Conservation (phyloP, 2,888 invertebrate genomes). For the Drosophila sordidula region DNA sequence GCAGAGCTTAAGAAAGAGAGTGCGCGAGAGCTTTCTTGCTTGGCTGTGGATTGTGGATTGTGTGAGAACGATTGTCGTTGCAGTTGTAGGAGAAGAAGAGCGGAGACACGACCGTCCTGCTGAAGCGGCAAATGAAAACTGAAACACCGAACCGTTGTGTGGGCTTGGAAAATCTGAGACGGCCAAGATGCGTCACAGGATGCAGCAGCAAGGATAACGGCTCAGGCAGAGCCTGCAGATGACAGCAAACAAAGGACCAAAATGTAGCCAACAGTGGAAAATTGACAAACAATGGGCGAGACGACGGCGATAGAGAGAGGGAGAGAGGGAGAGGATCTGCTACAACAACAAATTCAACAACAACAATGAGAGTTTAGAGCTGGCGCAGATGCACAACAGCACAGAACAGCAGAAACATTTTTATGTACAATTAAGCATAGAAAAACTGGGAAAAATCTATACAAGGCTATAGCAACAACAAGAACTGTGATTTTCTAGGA, state of each 20-base stretch:
- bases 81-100: neutral
- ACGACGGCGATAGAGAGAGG: constrained; percentile 19
- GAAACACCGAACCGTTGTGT: constrained; percentile 27
- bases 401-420: constrained; percentile 22
- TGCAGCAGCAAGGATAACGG: constrained; percentile 31
- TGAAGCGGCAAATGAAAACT: constrained; percentile 60
- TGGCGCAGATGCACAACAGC: constrained; percentile 64
- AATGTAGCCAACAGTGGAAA: constrained; percentile 69
- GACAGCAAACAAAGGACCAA: constrained; percentile 72
- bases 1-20: neutral
- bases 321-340: constrained; percentile 50
- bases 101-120: constrained; percentile 56
- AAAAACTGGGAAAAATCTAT: constrained; percentile 65
- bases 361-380: constrained; percentile 43
- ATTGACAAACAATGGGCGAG: constrained; percentile 68
- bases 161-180: constrained; percentile 45
- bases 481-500: constrained; percentile 60
- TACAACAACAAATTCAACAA: constrained; percentile 23
- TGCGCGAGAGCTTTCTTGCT: constrained; percentile 1
- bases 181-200: constrained; percentile 40
- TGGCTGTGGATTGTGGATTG: neutral
- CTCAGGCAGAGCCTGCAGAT: constrained; percentile 60
- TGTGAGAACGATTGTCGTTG: neutral
- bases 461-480: constrained; percentile 60
- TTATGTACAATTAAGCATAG: constrained; percentile 50